phyloP scores from a whole-genome alignment of 2,113 vertebrate genomes.

The Thryonomys swinderianus region DNA sequence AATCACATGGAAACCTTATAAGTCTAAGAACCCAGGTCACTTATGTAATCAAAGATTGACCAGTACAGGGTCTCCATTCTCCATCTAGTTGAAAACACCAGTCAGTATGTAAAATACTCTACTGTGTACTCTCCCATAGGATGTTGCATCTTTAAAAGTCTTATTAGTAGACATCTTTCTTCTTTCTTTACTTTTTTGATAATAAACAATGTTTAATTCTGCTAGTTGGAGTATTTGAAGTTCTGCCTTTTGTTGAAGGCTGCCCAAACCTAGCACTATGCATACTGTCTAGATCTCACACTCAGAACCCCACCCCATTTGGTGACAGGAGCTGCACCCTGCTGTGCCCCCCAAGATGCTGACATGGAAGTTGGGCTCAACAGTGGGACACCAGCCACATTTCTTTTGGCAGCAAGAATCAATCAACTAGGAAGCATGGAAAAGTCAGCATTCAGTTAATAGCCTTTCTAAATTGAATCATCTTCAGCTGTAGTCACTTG shows the following conservation, averaged over 20 bases:
- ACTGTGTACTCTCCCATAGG: rapidly evolving
- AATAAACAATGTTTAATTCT: background rate
- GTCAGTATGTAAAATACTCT: background rate
- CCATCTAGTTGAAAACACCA: background rate
- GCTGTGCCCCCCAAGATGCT: background rate
- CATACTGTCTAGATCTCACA: background rate
- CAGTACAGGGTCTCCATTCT: background rate
- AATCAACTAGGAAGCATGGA: background rate
- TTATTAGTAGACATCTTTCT: slow-evolving; percentile 3
- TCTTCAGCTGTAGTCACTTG: background rate
- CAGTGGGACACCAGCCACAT: too few relatives aligned
- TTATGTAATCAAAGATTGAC: background rate
- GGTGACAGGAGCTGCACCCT: background rate
- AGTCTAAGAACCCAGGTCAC: background rate
- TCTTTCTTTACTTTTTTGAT: background rate
- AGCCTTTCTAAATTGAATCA: background rate
- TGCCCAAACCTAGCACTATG: background rate
- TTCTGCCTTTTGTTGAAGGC: background rate
- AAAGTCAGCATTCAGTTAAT: background rate
- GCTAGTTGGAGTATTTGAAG: background rate
- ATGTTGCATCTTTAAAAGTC: background rate
- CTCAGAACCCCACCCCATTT: background rate
- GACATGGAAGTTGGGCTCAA: background rate
- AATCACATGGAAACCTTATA: background rate
- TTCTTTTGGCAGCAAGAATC: background rate